A percentile compares a stretch with the other conserved stretches of the same genome.
phyloP scores from a whole-genome alignment of 2,113 vertebrate genomes.

The Litocranius walleri region DNA sequence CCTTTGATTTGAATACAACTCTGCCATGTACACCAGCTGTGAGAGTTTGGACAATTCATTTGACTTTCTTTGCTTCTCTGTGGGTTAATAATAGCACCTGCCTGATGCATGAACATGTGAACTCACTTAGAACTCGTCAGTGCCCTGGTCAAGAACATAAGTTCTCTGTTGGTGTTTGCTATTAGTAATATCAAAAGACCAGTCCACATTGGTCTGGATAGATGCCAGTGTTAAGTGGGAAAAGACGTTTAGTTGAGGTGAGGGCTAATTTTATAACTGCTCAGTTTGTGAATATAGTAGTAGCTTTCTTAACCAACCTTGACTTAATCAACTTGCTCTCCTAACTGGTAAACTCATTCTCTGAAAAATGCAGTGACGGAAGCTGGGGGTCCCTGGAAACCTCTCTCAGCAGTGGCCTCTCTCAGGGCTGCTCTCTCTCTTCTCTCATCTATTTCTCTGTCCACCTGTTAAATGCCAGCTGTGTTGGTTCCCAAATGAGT shows the following conservation, averaged over 20 bases:
- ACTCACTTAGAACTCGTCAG: neutral
- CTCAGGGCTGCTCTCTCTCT: neutral
- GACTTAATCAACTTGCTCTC: neutral
- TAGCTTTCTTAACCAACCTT: neutral
- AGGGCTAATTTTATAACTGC: neutral
- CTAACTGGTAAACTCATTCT: neutral
- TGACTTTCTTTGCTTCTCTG: neutral
- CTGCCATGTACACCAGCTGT: neutral
- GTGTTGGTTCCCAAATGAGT: neutral
- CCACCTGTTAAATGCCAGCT: neutral
- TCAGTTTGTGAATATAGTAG: neutral
- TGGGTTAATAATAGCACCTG: neutral
- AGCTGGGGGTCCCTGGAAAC: neutral
- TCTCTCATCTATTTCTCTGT: neutral
- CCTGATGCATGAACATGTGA: neutral
- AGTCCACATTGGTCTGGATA: neutral
- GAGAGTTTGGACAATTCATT: neutral
- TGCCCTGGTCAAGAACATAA: neutral
- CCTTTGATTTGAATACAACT: neutral
- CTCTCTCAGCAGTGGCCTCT: neutral
- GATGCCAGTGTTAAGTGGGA: neutral
- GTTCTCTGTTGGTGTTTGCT: neutral
- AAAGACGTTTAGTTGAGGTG: neutral
- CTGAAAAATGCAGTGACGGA: neutral
- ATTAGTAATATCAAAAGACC: neutral